phyloP scores from a whole-genome alignment of 2,888 invertebrate species.

The Acronicta leporina region DNA sequence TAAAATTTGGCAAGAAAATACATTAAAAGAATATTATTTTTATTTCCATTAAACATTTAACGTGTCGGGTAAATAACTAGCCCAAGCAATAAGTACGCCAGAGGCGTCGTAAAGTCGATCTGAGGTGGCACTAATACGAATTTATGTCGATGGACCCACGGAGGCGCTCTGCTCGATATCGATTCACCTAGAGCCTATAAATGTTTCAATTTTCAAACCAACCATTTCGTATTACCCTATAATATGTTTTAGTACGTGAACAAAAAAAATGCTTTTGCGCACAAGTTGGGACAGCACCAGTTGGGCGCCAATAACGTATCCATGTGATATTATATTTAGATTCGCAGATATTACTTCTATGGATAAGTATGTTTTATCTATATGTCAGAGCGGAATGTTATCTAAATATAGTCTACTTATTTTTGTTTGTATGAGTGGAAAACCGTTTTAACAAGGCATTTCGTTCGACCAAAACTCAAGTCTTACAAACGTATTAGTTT shows the following conservation, averaged over 20 bases:
- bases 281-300: neutral
- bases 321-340: neutral
- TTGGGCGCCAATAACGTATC: slow-evolving; percentile 17
- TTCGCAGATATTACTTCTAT: neutral
- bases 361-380: neutral
- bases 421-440: slow-evolving; percentile 3
- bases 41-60: slow-evolving; percentile 74
- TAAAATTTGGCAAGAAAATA: slow-evolving; percentile 23
- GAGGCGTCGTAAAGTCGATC: slow-evolving; percentile 86
- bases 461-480: neutral
- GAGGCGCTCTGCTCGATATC: slow-evolving; percentile 74
- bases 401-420: slow-evolving; percentile 2
- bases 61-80: slow-evolving; percentile 75
- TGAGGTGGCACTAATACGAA: slow-evolving; percentile 87
- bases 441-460: slow-evolving; percentile 1
- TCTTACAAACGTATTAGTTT: slow-evolving; percentile 19
- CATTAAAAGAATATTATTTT: slow-evolving; percentile 59
- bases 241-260: slow-evolving; percentile 55
- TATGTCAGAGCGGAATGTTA: neutral
- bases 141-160: slow-evolving; percentile 85
- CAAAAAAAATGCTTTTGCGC: slow-evolving; percentile 26
- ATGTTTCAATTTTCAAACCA: slow-evolving; percentile 83
- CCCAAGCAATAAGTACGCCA: slow-evolving; percentile 81
- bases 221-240: slow-evolving; percentile 67
- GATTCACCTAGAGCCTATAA: slow-evolving; percentile 81